A percentile compares a stretch with the other conserved stretches of the same genome.
phyloP scores from a whole-genome alignment of 2,797 vertebrate species.

The Phataginus tricuspis region DNA sequence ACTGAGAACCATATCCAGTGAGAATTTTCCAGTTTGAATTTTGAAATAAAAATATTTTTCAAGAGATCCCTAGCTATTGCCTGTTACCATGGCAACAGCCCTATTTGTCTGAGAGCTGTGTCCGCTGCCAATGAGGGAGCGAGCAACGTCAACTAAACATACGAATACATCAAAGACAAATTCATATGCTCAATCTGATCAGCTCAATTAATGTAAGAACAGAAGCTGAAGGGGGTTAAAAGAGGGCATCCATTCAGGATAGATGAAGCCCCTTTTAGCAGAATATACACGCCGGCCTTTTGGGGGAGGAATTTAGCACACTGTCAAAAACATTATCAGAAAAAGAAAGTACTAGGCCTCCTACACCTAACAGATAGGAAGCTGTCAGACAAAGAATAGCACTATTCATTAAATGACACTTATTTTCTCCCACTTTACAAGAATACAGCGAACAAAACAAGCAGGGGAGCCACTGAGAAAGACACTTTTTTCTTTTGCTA shows the following conservation, averaged over 20 bases:
- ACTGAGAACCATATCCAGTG: slow-evolving; percentile 89
- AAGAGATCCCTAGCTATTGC: slow-evolving; percentile 93
- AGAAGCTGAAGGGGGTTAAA: slow-evolving; percentile 96
- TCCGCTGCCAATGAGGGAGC: slow-evolving; percentile 90
- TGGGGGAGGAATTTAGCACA: slow-evolving; percentile 93
- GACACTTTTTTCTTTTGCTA: slow-evolving; percentile 92
- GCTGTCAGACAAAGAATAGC: slow-evolving; percentile 99
- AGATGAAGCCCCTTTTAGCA: slow-evolving; percentile 90
- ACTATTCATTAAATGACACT: slow-evolving; percentile 99
- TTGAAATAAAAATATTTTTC: slow-evolving; percentile 96
- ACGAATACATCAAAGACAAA: slow-evolving; percentile 94
- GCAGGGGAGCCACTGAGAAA: slow-evolving; percentile 95
- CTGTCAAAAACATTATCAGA: slow-evolving; percentile 97
- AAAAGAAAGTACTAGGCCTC: slow-evolving; percentile 93
- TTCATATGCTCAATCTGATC: slow-evolving; percentile 95
- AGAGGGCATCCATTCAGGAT: slow-evolving; percentile 92
- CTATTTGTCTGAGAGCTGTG: slow-evolving; percentile 94
- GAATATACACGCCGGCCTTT: slow-evolving; percentile 90
- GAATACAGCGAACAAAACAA: slow-evolving; percentile 97
- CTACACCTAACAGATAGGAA: slow-evolving; percentile 97
- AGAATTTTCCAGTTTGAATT: slow-evolving; percentile 93
- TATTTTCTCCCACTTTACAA: slow-evolving; percentile 99
- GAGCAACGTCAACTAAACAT: slow-evolving; percentile 91
- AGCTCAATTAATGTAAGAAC: slow-evolving; percentile 96
- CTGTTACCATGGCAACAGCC: slow-evolving; percentile 96